Conservation (phyloP, 2,113 vertebrate genomes). For the human (Homo sapiens) region GRCh38 chr5:178425501-178426000, state of each 20-base stretch:
- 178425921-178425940: rapidly evolving
- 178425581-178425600: background rate
- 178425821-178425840: constrained; percentile 60
- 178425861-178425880: background rate
- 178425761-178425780: constrained; percentile 76
- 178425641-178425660: background rate
- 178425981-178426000: background rate
- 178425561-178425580: background rate
- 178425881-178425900: constrained; percentile 46
- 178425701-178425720: constrained; percentile 71
- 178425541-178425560: background rate
- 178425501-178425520: background rate
- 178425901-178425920: constrained; percentile 5
- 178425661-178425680: background rate
- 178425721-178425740: constrained; percentile 78
- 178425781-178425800: constrained; percentile 72
- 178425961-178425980: background rate
- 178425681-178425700: constrained; percentile 46
- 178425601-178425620: background rate
- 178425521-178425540: background rate
- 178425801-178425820: constrained; percentile 74
- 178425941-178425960: background rate
- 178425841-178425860: background rate
- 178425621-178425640: background rate
- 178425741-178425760: constrained; percentile 74